Base-by-base conservation (phyloP, 2,888 invertebrate species). In the Lomographa bimaculata region DNA sequence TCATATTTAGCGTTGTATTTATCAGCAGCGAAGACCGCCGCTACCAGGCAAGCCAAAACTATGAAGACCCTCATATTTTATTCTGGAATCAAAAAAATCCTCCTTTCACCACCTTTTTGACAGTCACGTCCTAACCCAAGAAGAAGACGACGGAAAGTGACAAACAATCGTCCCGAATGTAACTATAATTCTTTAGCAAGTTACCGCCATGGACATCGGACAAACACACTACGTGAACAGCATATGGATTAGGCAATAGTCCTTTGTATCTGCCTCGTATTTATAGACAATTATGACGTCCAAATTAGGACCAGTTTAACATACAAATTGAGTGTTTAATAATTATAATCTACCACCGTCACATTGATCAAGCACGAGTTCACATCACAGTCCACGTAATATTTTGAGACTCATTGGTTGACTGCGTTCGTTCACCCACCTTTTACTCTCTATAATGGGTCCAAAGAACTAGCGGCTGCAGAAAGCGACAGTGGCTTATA, bases 1-100 rank as follows among this genome's bases (percentile, higher is more conserved):
- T 94, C 94, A 62, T 93, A 95, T 70, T 93, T 94, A 6, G 91
- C 83, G 43, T 91, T 93, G 70, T 94, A 94, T 32, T 89, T 90
- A 1, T 86, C 85, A 6, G 81, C 87, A 6, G 79, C 83, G 25
- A 68, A 71, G 20, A 64, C 79, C 38, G 66, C 67, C 5, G 69
- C 63, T 2, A 83, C 58, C 60, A 87, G 49, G 58, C 80, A 84
- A 46, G 71, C 64, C 28, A 86, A 53, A 16, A 80, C 62, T 36
- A 84, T 45, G 26, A 79, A 50, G 37, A 64, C 57, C 68, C 57
- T 85, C 87, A 89, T 89, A 54, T 46, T 79, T 57, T 49, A 38
- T 50, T 65, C 71, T 71, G 67, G 19, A 69, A 72, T 51, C 28
- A 60, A 62, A 36, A n/a, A 51, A 49, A 35, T 10, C 27, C 52